These are phyloP conservation scores for Trematomus loennbergii DNA, from an alignment of 2,113 vertebrate genomes.

Conservation along the genomic window DNA sequence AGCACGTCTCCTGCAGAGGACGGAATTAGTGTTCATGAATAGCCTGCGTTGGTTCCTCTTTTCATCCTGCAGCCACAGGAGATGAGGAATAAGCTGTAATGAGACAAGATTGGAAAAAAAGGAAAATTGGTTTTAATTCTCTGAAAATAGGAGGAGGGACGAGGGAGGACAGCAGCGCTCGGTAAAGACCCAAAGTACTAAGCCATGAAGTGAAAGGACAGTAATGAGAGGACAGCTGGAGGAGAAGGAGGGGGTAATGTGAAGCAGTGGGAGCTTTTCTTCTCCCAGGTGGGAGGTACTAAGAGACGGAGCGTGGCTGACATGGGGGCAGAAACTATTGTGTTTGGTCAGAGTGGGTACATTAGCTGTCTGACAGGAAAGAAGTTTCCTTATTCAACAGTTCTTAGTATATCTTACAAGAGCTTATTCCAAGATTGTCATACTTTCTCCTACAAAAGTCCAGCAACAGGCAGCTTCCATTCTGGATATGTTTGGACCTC, in stretches of 20 bases:
- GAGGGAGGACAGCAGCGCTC: constrained; percentile 1
- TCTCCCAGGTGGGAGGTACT: constrained; percentile 34
- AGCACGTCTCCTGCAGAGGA: constrained; percentile 29
- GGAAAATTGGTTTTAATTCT: constrained; percentile 72
- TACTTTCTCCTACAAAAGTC: no score
- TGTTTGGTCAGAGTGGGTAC: constrained; percentile 2
- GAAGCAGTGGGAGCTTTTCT: constrained; percentile 13
- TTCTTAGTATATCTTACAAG: no score
- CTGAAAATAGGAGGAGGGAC: constrained; percentile 40
- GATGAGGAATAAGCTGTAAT: constrained; percentile 49
- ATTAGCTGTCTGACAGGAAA: constrained; percentile 1
- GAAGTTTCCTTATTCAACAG: no score
- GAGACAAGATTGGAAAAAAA: constrained; percentile 29
- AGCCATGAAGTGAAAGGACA: constrained; percentile 47
- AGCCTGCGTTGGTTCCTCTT: constrained; percentile 42
- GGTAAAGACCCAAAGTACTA: constrained; percentile 39
- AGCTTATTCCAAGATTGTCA: no score
- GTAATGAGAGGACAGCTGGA: constrained; percentile 53
- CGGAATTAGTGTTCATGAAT: constrained; percentile 60
- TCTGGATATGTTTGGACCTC: constrained; percentile 55
- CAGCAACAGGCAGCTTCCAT: no score
- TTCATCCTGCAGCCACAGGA: constrained; percentile 55
- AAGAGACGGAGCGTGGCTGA: constrained; percentile 30
- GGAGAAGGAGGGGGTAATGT: constrained; percentile 36
- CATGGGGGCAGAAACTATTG: constrained; percentile 3